Conservation (phyloP, 2,888 invertebrate species). For the Lamproptera curius region DNA sequence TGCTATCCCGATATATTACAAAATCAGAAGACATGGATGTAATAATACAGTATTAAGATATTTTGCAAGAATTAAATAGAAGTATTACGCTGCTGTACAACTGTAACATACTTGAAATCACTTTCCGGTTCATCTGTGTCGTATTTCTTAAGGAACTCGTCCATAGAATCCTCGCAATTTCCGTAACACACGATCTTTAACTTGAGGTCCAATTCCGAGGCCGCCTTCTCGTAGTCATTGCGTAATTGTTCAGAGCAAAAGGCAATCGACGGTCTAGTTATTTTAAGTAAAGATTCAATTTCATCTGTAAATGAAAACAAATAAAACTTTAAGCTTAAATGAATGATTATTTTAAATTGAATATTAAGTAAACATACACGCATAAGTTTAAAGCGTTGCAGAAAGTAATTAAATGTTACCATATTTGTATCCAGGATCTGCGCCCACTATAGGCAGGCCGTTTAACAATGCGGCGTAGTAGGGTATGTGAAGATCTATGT, state of each 20-base stretch:
- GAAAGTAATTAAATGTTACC: too few species aligned
- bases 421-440: constrained; percentile 52
- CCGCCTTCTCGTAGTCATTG: constrained; percentile 34
- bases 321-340: too few species aligned
- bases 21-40: too few species aligned
- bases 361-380: too few species aligned
- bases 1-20: too few species aligned
- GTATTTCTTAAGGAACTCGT: constrained; percentile 38
- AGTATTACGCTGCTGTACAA: too few species aligned
- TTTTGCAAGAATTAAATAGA: too few species aligned
- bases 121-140: constrained; percentile 32
- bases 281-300: constrained; percentile 43
- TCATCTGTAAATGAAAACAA: too few species aligned
- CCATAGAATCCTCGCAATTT: constrained; percentile 41
- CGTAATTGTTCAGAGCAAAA: constrained; percentile 47
- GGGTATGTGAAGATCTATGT: constrained; percentile 54
- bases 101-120: constrained; percentile 51
- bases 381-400: too few species aligned
- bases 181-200: constrained; percentile 47
- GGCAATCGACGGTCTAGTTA: constrained; percentile 47
- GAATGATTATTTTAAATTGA: too few species aligned
- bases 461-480: constrained; percentile 53
- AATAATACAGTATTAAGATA: too few species aligned
- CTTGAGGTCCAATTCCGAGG: constrained; percentile 37
- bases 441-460: constrained; percentile 49